These are phyloP conservation scores for Apodemus speciosus DNA, from an alignment of 2,113 vertebrate genomes.

Conservation along the genomic window DNA sequence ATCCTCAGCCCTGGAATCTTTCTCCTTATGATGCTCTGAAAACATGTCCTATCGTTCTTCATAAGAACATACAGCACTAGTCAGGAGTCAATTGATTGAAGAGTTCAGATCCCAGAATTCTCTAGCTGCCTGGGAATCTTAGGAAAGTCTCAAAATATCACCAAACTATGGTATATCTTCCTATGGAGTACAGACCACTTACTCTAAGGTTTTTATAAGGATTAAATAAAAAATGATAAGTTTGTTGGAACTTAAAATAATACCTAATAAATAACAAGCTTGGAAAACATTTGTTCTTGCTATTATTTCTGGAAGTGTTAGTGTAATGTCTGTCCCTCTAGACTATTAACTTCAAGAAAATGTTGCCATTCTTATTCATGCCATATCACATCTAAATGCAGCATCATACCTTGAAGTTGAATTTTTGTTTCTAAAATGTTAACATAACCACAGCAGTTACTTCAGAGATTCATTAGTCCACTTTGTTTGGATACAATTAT, in stretches of 20 bases:
- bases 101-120: background rate
- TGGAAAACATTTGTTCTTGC: background rate
- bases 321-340: background rate
- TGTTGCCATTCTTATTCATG: background rate
- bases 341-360: background rate
- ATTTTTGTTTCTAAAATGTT: background rate
- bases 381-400: background rate
- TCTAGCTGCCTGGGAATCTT: background rate
- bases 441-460: background rate
- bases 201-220: background rate
- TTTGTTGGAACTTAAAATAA: background rate
- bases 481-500: background rate
- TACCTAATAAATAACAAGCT: background rate
- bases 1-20: too few relatives aligned
- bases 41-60: background rate
- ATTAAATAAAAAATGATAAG: background rate
- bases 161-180: background rate
- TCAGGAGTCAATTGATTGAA: background rate
- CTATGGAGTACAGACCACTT: background rate
- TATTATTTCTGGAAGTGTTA: constrained; percentile 2
- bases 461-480: background rate
- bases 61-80: background rate
- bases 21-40: background rate
- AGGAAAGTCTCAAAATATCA: background rate
- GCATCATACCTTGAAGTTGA: background rate